Percentiles rank a stretch among this genome's conserved stretches.
phyloP scores from a whole-genome alignment of 2,113 vertebrate genomes.

The Cephalopterus ornatus region DNA sequence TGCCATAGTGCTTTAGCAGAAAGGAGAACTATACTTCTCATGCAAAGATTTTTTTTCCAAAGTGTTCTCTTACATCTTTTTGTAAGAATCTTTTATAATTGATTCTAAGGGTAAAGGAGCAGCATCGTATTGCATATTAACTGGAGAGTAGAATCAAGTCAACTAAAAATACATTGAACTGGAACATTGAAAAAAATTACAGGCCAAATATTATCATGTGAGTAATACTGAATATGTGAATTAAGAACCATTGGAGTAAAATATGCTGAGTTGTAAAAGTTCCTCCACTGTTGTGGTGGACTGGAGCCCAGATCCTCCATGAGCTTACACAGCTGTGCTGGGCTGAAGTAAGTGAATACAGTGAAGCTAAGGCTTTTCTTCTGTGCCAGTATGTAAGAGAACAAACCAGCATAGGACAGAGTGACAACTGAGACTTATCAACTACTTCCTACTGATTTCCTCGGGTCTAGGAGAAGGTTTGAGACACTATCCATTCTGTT shows the following conservation, averaged over 20 bases:
- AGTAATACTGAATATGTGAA: neutral
- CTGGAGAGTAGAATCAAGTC: neutral
- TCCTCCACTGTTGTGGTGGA: neutral
- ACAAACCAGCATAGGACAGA: neutral
- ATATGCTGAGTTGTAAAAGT: fast-evolving
- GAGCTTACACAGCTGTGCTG: neutral
- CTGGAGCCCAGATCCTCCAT: neutral
- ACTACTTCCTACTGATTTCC: neutral
- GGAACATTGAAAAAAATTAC: neutral
- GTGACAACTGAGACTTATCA: neutral
- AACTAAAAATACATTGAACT: neutral
- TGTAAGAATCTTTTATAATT: neutral
- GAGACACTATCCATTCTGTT: neutral
- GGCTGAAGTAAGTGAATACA: neutral
- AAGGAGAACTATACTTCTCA: neutral
- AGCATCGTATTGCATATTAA: neutral
- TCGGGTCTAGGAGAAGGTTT: neutral
- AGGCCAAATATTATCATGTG: neutral
- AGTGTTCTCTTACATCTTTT: neutral
- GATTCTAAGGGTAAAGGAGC: neutral
- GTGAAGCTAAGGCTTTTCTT: neutral
- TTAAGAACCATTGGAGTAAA: neutral
- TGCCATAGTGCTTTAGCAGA: neutral
- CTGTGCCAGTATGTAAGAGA: neutral
- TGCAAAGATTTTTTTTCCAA: neutral